Evolutionary conservation across 2,888 invertebrate species (phyloP).

Genomic region (Horisme vitalbata): DNA sequence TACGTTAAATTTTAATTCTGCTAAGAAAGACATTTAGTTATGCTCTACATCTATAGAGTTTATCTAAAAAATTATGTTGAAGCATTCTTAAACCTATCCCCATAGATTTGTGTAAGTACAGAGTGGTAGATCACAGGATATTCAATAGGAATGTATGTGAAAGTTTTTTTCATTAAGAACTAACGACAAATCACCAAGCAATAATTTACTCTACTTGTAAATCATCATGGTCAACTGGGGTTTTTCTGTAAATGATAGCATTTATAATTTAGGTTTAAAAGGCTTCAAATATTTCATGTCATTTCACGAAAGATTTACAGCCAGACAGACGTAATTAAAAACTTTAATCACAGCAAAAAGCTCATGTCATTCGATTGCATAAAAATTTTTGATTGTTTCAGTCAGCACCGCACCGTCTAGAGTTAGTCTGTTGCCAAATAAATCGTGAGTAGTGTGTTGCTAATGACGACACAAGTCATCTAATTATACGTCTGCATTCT

Average conservation of each 20-base stretch:
- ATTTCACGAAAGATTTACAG: too few relatives aligned
- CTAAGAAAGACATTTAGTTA: slow-evolving; percentile 31
- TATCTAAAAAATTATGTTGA: not conserved
- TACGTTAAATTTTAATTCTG: slow-evolving; percentile 31
- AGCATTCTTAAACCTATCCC: too few relatives aligned
- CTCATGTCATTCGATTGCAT: slow-evolving; percentile 9
- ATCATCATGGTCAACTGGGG: too few relatives aligned
- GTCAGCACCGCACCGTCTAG: slow-evolving; percentile 32
- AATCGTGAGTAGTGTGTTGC: slow-evolving; percentile 45
- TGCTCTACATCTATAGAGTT: slow-evolving; percentile 15
- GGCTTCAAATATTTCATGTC: too few relatives aligned
- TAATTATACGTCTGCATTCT: slow-evolving; percentile 42
- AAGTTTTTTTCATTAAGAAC: too few relatives aligned
- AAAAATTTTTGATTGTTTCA: slow-evolving; percentile 29
- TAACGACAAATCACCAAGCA: too few relatives aligned
- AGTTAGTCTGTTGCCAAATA: slow-evolving; percentile 48
- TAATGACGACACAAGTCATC: slow-evolving; percentile 46
- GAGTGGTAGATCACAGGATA: too few relatives aligned
- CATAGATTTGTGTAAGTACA: too few relatives aligned
- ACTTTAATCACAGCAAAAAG: slow-evolving; percentile 7
- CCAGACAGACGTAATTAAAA: not conserved
- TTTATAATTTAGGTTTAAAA: too few relatives aligned
- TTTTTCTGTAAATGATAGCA: too few relatives aligned
- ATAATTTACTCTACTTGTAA: too few relatives aligned
- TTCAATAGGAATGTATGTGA: too few relatives aligned